Percentiles rank a stretch among this genome's conserved stretches.
Conservation (phyloP, 2,888 invertebrate genomes). For the Rhogogaster chlorosoma region DNA sequence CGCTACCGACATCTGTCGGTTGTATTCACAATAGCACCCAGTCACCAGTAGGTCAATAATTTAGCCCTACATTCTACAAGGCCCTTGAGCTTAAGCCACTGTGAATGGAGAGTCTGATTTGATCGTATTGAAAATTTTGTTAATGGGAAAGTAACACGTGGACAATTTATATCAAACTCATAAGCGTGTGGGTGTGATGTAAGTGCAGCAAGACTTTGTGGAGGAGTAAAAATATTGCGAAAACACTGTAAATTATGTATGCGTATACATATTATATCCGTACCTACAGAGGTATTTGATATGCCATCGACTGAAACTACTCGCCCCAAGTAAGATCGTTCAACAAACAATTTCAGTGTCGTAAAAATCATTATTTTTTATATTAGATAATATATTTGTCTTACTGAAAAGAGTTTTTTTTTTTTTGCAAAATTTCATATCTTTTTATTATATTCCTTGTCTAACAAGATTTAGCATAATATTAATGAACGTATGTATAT, state of each 20-base stretch:
- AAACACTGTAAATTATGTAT: background rate
- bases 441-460: background rate
- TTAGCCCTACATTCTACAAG: constrained; percentile 38
- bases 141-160: constrained; percentile 18
- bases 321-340: background rate
- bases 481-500: too few relatives aligned
- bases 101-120: constrained; percentile 42
- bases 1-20: constrained; percentile 49
- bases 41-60: constrained; percentile 50
- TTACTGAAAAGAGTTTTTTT: background rate
- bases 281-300: background rate
- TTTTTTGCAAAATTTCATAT: background rate
- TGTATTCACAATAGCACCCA: constrained; percentile 42
- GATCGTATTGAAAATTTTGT: constrained; percentile 18
- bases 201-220: background rate
- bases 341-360: background rate
- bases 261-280: background rate
- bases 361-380: background rate
- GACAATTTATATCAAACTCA: background rate
- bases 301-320: background rate
- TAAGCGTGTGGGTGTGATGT: background rate
- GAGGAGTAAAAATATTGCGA: background rate
- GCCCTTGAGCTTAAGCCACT: constrained; percentile 28
- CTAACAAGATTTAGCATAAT: background rate
- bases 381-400: background rate